Base-by-base conservation (phyloP, 2,113 vertebrate species). In the Arothron firmamentum region DNA sequence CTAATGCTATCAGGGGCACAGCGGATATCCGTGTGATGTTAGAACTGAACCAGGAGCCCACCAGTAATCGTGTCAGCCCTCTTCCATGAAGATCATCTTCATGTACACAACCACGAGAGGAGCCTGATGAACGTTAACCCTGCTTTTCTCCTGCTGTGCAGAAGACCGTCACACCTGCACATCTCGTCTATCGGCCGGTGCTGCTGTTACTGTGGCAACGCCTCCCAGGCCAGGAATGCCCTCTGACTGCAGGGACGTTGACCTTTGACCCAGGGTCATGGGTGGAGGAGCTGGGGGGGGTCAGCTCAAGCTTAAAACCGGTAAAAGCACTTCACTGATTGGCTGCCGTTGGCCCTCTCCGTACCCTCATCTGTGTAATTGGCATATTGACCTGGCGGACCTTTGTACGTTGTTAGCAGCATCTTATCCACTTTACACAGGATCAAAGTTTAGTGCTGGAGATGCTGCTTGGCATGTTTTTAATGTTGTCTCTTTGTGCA, bases 321-420 rank as follows among this genome's bases (percentile, higher is more conserved):
- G 79, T 79, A 76, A 76, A 75, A 85, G 82, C 81, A 89, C 88
- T 91, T 82, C 79, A 70, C 80, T 89, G 90, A 92, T 90, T 91
- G 89, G 89, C 81, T 81, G 85, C 90, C 47, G 84, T 86, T 83
- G 82, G 78, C 82, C 86, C 88, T 87, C 75, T 63, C 78, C 66
- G 64, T 81, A 81, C 74, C 80, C 83, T 89, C 88, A 83, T 90
- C 81, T 85, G 62, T 80, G 86, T 87, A 87, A 88, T 88, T 88
- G 82, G 81, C 70, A 41, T 87, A 90, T 88, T 88, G 88, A 90
- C 75, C 79, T 85, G 77, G 66, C 73, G 81, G 65, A 74, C 52
- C 55, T 68, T 49, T 64, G 61, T 61, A 78, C 74, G 79, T 77
- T 72, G 80, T 83, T 84, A 83, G 77, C 72, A 70, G 67, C 73